These are phyloP conservation scores for Adelges cooleyi DNA, from an alignment of 1,140 invertebrate genomes.

Conservation along the genomic window DNA sequence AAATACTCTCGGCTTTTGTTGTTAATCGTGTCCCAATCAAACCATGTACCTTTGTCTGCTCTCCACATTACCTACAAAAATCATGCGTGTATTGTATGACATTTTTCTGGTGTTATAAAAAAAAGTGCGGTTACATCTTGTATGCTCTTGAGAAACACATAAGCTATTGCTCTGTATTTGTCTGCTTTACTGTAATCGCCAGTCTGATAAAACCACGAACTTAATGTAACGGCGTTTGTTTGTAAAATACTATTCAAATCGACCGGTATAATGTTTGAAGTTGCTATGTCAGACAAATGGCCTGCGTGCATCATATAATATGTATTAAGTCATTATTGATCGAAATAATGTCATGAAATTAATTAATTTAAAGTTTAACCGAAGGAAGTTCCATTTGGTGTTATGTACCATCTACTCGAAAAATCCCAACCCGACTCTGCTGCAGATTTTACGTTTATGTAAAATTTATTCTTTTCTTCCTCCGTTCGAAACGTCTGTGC, in stretches of 20 bases:
- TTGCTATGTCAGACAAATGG: conserved; percentile 46
- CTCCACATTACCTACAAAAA: conserved; percentile 54
- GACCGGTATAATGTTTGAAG: conserved; percentile 62
- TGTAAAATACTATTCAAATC: conserved; percentile 76
- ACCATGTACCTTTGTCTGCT: conserved; percentile 55
- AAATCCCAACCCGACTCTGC: conserved; percentile 54
- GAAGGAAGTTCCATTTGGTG: neutral
- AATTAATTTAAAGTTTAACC: neutral
- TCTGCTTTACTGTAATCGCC: conserved; percentile 43
- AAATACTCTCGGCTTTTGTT: conserved; percentile 45
- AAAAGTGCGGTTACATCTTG: conserved; percentile 30
- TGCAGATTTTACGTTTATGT: conserved; percentile 53
- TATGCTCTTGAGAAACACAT: conserved; percentile 40
- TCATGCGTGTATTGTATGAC: conserved; percentile 1
- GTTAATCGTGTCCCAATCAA: conserved; percentile 51
- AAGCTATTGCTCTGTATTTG: conserved; percentile 41
- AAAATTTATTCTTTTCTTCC: conserved; percentile 58
- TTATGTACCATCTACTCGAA: conserved; percentile 47
- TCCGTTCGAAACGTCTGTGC: conserved; percentile 40
- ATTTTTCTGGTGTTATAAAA: neutral
- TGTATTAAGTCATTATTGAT: no score
- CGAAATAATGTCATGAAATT: no score
- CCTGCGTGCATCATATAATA: conserved; percentile 38
- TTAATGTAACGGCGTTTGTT: conserved; percentile 46
- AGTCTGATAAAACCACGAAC: conserved; percentile 42